A percentile compares a stretch with the other conserved stretches of the same genome.
Conservation (phyloP, 2,888 invertebrate species). For the Saturnia japonica region DNA sequence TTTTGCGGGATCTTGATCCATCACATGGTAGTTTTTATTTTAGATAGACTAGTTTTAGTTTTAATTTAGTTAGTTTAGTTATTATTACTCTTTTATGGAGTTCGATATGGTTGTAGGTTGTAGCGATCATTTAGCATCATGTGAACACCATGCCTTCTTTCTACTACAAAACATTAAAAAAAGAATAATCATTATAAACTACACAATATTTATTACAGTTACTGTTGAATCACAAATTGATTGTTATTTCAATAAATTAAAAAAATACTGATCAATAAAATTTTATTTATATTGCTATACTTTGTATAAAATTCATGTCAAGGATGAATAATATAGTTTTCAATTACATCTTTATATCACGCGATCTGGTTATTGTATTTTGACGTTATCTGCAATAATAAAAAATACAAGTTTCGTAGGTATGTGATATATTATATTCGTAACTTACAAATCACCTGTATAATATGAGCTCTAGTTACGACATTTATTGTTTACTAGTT, state of each 20-base stretch:
- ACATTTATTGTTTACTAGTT: background rate
- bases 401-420: background rate
- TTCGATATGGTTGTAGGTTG: background rate
- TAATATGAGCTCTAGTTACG: background rate
- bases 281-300: background rate
- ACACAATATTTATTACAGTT: too few relatives aligned
- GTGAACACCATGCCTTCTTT: background rate
- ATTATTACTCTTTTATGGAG: too few relatives aligned
- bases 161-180: too few relatives aligned
- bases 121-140: background rate
- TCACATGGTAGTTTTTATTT: too few relatives aligned
- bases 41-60: too few relatives aligned
- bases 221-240: background rate
- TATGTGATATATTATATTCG: constrained; percentile 5
- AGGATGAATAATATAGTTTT: constrained; percentile 12
- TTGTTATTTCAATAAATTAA: background rate
- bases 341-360: constrained; percentile 16
- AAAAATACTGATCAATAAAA: background rate
- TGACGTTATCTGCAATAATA: background rate
- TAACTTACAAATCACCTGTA: background rate
- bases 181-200: too few relatives aligned
- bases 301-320: background rate
- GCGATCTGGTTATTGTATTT: constrained; percentile 19
- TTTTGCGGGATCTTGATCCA: too few relatives aligned
- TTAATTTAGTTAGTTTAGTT: too few relatives aligned